Evolutionary conservation across 2,888 invertebrate species (phyloP), one percentile per base, ranked within the genome.

Genomic region (Cerceris ruficornis): DNA sequence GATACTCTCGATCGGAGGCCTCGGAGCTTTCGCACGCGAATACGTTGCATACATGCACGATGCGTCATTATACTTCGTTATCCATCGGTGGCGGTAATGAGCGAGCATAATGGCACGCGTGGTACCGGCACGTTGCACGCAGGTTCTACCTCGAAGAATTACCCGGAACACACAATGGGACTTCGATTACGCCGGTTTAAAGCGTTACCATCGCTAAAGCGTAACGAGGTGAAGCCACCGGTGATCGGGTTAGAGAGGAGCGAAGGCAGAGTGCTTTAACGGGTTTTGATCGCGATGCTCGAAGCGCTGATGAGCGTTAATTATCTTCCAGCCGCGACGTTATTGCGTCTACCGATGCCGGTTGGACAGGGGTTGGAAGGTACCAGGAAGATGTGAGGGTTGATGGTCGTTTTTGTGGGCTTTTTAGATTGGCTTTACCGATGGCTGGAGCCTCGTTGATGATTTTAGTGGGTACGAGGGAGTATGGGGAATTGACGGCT

Each of bases 101-200:
- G 46, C 46, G 11, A 11, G 50, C 50, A n/a, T 50, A 50, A 11
- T 50, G 11, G 11, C n/a, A 50, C 50, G 50, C n/a, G 13, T n/a
- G 11, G 50, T 50, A 50, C 50, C 9, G 0, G 46, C 46, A 11
- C 11, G 46, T 11, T 46, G 46, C 11, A 8, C 9, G 46, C 9
- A 46, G 46, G 46, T 46, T 8, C 9, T 46, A 11, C 9, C 8
- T 7, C 9, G 50, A 50, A 50, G n/a, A 50, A 50, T 50, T n/a
- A 7, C 50, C 13, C 13, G 50, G 11, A n/a, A 50, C n/a, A 50
- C n/a, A n/a, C n/a, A 28, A 28, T 28, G 46, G 17, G 52, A 15
- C 62, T 55, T 50, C 28, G 58, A 54, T 54, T 66, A 42, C 57
- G 41, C 17, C 71, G 77, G 28, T 28, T 81, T 80, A 72, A 76